Evolutionary conservation across 2,113 vertebrate species (phyloP).

Genomic region (Seriola quinqueradiata): DNA sequence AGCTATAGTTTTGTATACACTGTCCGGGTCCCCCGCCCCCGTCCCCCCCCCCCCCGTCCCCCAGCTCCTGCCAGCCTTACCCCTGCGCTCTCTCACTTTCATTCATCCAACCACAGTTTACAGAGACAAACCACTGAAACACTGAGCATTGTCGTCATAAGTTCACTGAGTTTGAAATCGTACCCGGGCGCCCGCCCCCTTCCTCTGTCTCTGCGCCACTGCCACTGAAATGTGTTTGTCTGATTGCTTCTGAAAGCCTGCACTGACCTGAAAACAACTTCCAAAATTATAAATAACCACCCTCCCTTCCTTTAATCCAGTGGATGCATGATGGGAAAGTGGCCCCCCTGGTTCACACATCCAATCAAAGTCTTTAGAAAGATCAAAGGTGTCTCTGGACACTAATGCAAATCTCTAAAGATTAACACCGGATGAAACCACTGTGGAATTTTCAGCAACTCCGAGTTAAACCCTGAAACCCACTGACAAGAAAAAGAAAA

Average conservation of each 20-base stretch:
- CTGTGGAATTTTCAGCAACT: constrained; percentile 79
- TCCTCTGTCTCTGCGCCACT: constrained; percentile 63
- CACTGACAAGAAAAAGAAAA: constrained; percentile 61
- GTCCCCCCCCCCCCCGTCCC: constrained; percentile 3
- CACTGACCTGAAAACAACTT: constrained; percentile 79
- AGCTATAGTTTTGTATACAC: not conserved
- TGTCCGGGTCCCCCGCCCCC: constrained; percentile 10
- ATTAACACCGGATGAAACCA: constrained; percentile 84
- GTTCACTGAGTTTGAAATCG: constrained; percentile 78
- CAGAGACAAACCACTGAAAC: constrained; percentile 51
- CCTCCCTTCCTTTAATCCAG: constrained; percentile 61
- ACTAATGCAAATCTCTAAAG: constrained; percentile 85
- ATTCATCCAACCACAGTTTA: constrained; percentile 57
- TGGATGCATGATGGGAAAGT: constrained; percentile 81
- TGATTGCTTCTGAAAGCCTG: constrained; percentile 79
- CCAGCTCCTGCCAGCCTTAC: constrained; percentile 3
- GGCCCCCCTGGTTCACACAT: constrained; percentile 74
- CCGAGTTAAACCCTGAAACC: constrained; percentile 72
- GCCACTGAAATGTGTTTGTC: constrained; percentile 76
- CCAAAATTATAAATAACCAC: constrained; percentile 79
- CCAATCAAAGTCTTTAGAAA: constrained; percentile 83
- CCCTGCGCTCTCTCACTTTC: constrained; percentile 34
- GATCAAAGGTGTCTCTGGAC: constrained; percentile 85
- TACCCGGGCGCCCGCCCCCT: constrained; percentile 55
- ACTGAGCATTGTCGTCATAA: constrained; percentile 62